phyloP scores from a whole-genome alignment of 1,140 invertebrate species.

The Drosophila yakuba region DNA sequence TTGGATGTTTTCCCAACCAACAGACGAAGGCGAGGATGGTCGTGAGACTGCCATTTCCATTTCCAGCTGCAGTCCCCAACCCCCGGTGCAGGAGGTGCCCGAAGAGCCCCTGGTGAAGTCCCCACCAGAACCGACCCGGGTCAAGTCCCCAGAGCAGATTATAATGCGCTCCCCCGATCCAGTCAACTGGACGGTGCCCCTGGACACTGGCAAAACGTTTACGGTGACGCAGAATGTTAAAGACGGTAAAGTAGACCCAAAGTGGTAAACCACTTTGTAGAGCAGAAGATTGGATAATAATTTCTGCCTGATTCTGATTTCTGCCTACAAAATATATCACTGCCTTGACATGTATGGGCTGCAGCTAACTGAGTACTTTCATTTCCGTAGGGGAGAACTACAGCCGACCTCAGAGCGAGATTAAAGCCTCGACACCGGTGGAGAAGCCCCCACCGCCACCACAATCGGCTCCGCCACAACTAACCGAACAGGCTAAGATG shows the following conservation, averaged over 20 bases:
- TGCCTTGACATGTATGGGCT: not conserved
- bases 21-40: constrained; percentile 81
- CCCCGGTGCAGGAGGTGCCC: constrained; percentile 80
- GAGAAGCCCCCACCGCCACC: constrained; percentile 88
- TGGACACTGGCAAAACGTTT: constrained; percentile 96
- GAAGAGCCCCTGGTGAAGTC: constrained; percentile 93
- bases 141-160: constrained; percentile 96
- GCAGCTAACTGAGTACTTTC: not conserved
- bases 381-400: constrained; percentile 78
- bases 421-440: constrained; percentile 88
- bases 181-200: constrained; percentile 96
- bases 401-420: constrained; percentile 89
- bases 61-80: constrained; percentile 84
- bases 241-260: constrained; percentile 91
- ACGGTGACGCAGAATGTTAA: constrained; percentile 96
- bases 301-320: not conserved
- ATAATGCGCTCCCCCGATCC: constrained; percentile 95
- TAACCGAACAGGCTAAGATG: constrained; percentile 86
- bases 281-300: not conserved
- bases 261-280: not conserved
- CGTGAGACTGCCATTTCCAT: constrained; percentile 83
- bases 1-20: constrained; percentile 62
- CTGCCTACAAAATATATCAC: not conserved
- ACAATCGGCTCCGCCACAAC: constrained; percentile 88
- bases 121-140: constrained; percentile 94